phyloP scores from a whole-genome alignment of 2,888 invertebrate genomes.

The Eupithecia inturbata region DNA sequence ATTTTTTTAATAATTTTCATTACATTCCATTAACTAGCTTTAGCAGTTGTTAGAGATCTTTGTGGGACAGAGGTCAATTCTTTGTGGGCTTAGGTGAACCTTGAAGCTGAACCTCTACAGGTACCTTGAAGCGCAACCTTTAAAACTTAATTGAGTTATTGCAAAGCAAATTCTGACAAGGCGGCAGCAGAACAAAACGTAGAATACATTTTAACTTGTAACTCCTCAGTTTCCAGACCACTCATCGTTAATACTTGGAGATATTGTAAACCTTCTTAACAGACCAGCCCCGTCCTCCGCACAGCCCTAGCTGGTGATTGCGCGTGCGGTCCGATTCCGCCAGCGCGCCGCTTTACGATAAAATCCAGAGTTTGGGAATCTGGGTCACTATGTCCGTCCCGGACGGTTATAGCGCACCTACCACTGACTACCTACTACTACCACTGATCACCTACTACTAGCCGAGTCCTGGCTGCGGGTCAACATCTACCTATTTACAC shows the following conservation, averaged over 20 bases:
- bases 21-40: background rate
- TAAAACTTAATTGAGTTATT: too few species aligned
- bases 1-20: background rate
- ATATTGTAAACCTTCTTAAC: too few species aligned
- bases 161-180: too few species aligned
- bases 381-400: slow-evolving; percentile 44
- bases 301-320: background rate
- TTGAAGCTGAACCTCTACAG: too few species aligned
- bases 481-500: background rate
- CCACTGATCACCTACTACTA: background rate
- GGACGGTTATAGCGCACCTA: slow-evolving; percentile 6
- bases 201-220: too few species aligned
- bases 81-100: too few species aligned
- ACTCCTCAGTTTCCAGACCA: too few species aligned
- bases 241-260: too few species aligned
- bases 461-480: background rate
- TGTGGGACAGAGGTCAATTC: background rate
- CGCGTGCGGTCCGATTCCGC: slow-evolving; percentile 44
- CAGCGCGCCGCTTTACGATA: slow-evolving; percentile 56
- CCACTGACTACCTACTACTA: background rate
- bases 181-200: too few species aligned
- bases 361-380: slow-evolving; percentile 46
- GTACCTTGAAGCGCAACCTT: too few species aligned
- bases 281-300: too few species aligned
- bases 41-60: background rate